phyloP scores from a whole-genome alignment of 2,113 vertebrate species.

The Pongo abelii region DNA sequence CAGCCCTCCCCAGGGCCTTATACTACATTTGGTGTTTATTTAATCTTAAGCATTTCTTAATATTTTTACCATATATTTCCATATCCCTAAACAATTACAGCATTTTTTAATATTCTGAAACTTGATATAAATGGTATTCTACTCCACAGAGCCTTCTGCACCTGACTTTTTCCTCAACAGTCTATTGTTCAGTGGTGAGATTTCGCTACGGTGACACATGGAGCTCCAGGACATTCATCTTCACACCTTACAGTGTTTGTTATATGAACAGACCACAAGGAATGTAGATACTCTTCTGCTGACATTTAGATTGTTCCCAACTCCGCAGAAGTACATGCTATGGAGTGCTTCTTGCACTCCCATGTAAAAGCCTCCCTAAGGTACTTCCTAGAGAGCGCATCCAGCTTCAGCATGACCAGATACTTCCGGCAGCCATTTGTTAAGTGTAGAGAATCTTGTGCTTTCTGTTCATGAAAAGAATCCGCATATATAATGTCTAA shows the following conservation, averaged over 20 bases:
- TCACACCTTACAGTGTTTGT: not conserved
- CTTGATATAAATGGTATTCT: not conserved
- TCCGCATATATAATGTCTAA: not conserved
- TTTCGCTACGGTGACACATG: rapidly evolving
- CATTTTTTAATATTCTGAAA: not conserved
- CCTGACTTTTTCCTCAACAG: not conserved
- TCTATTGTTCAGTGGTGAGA: not conserved
- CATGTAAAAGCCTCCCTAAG: not conserved
- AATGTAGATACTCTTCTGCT: not conserved
- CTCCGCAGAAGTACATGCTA: not conserved
- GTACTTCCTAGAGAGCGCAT: rapidly evolving
- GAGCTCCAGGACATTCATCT: not conserved
- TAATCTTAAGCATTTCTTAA: not conserved
- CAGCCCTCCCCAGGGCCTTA: not conserved
- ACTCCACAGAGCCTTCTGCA: not conserved
- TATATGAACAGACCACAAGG: not conserved
- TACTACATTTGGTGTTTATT: too few relatives aligned
- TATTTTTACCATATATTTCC: not conserved
- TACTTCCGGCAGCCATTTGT: not conserved
- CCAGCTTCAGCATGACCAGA: not conserved
- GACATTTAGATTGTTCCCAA: not conserved
- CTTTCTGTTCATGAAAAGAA: not conserved
- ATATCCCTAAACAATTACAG: not conserved
- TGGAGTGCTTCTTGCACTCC: too few relatives aligned
- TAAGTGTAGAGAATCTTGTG: not conserved